A percentile compares a stretch with the other conserved stretches of the same genome.
These are phyloP conservation scores for Balaenoptera acutorostrata DNA, from an alignment of 2,113 vertebrate species.

Conservation along the genomic window DNA sequence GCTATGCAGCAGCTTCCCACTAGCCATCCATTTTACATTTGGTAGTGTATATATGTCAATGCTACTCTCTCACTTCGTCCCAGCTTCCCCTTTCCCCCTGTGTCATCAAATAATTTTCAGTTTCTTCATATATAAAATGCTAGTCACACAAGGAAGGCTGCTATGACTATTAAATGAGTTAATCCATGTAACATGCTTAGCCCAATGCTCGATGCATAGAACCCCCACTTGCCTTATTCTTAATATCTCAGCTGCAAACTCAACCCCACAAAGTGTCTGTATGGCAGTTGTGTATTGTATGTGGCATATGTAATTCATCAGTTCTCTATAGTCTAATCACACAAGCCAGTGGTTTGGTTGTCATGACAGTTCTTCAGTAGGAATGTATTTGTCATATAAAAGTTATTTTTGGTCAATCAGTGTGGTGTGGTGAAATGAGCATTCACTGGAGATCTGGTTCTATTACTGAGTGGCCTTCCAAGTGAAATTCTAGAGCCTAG, in stretches of 20 bases:
- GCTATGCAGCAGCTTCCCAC: too few relatives aligned
- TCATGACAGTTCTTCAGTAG: conserved; percentile 52
- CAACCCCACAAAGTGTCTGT: neutral
- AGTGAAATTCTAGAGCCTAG: conserved; percentile 32
- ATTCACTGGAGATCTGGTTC: conserved; percentile 40
- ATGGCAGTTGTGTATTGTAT: conserved; percentile 30
- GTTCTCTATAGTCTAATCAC: conserved; percentile 45
- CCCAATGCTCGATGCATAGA: neutral
- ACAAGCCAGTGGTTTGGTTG: conserved; percentile 61
- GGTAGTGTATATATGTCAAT: too few relatives aligned
- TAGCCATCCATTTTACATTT: too few relatives aligned
- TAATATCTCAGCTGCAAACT: conserved; percentile 41
- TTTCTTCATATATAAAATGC: conserved; percentile 31
- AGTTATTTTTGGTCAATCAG: conserved; percentile 61
- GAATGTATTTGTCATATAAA: conserved; percentile 68
- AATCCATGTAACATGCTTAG: neutral
- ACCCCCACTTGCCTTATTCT: conserved; percentile 19
- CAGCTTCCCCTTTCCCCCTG: too few relatives aligned
- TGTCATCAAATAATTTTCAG: neutral
- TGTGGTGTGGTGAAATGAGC: conserved; percentile 41
- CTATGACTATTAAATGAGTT: conserved; percentile 7
- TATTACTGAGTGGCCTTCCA: conserved; percentile 25
- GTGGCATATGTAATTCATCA: conserved; percentile 58
- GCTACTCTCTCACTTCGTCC: too few relatives aligned
- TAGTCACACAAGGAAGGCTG: neutral